Base-by-base conservation (phyloP, 2,888 invertebrate species). In the Diarsia rubi region DNA sequence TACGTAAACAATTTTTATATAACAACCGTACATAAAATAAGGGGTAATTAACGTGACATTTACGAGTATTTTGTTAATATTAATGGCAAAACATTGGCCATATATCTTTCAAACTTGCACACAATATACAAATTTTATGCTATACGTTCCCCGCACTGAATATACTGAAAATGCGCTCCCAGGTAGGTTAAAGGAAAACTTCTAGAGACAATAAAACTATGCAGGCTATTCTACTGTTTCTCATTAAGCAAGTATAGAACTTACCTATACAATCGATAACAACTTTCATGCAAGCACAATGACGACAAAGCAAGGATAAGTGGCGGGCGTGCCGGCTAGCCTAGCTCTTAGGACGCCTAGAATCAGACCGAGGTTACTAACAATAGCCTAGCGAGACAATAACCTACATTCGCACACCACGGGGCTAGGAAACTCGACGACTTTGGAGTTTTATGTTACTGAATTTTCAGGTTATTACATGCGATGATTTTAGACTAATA, bases 261-360 rank as follows among this genome's bases (percentile, higher is more conserved):
- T 21, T 52, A 64, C 16, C 16, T 52, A 49, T 44, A 2, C 45
- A 73, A 79, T 71, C 44, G 44, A 69, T 75, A 66, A 64, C 54
- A 72, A 68, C 76, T 73, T 63, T 82, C 64, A 80, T 73, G 59
- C 21, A 37, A 73, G 62, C 67, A 71, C 62, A 78, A 67, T 81
- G 62, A 47, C 37, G 49, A 75, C 69, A 75, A 76, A 27, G 73
- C 84, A 85, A 84, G 84, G 85, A 75, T 84, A 82, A 45, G 24
- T 49, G 57, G 37, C 45, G 78, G 86, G 86, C 73, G 77, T 76
- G 84, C 59, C 79, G 57, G 67, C 63, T 81, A 81, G 49, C 83
- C 86, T 87, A 87, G 83, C 44, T 76, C 78, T 54, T 80, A 81
- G 76, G 74, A 77, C 78, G 68, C 65, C 80, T 83, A 85, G 79